phyloP scores from a whole-genome alignment of 2,113 vertebrate genomes.

The Eleginops maclovinus region DNA sequence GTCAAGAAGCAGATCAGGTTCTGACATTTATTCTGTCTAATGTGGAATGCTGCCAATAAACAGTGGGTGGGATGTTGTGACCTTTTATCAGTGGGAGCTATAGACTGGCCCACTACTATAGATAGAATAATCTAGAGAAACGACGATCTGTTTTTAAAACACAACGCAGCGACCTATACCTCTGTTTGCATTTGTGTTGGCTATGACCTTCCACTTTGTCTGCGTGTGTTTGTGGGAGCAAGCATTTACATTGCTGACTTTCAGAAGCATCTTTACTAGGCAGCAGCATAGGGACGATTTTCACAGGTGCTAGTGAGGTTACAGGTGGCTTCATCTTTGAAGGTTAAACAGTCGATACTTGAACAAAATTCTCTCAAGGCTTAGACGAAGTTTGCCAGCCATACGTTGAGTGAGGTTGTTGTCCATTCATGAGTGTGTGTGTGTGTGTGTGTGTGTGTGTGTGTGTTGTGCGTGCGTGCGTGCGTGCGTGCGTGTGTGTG shows the following conservation, averaged over 20 bases:
- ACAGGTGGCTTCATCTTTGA: constrained; percentile 56
- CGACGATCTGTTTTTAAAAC: constrained; percentile 56
- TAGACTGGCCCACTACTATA: constrained; percentile 60
- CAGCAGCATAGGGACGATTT: constrained; percentile 18
- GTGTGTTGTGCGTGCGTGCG: constrained; percentile 13
- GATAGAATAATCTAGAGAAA: constrained; percentile 51
- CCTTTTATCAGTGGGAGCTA: constrained; percentile 73
- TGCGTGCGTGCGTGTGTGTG: constrained; percentile 35
- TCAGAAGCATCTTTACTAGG: constrained; percentile 24
- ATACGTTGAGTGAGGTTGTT: constrained; percentile 45
- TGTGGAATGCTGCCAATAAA: constrained; percentile 65
- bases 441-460: constrained; percentile 25
- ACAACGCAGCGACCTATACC: constrained; percentile 16
- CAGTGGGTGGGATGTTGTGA: constrained; percentile 72
- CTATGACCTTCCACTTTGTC: constrained; percentile 26
- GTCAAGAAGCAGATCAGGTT: constrained; percentile 67
- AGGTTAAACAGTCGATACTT: constrained; percentile 68
- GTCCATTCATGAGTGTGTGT: constrained; percentile 28
- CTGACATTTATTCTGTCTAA: constrained; percentile 80
- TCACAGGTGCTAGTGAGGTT: constrained; percentile 48
- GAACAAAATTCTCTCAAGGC: constrained; percentile 52
- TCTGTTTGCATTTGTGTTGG: background rate
- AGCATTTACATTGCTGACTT: constrained; percentile 42
- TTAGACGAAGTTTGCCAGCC: constrained; percentile 46
- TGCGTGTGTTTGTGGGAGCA: background rate